Evolutionary conservation across 2,888 invertebrate genomes (phyloP).

Genomic region (Meandrusa payeni): DNA sequence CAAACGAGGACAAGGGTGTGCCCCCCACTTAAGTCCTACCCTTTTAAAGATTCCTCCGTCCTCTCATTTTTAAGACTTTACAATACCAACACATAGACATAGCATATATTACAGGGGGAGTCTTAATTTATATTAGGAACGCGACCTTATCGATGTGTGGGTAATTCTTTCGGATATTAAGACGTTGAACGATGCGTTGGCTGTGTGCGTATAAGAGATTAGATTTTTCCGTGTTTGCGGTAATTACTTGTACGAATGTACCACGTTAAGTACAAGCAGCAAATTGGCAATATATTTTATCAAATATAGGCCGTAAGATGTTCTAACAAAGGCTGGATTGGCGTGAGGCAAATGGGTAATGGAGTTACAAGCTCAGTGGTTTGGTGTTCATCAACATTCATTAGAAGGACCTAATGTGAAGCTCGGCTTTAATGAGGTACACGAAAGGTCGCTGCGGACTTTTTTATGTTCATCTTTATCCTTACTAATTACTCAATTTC

Average conservation of each 20-base stretch:
- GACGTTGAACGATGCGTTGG: conserved; percentile 26
- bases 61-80: conserved; percentile 80
- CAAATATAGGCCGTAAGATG: conserved; percentile 15
- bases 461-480: conserved; percentile 19
- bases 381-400: conserved; percentile 31
- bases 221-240: conserved; percentile 74
- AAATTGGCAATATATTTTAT: conserved; percentile 8
- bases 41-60: conserved; percentile 79
- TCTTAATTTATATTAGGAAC: conserved; percentile 63
- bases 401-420: conserved; percentile 43
- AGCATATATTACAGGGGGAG: conserved; percentile 52
- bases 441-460: conserved; percentile 30
- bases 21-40: conserved; percentile 75
- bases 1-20: conserved; percentile 47
- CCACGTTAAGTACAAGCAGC: conserved; percentile 16
- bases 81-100: conserved; percentile 72
- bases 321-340: conserved; percentile 15
- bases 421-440: conserved; percentile 53
- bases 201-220: conserved; percentile 56
- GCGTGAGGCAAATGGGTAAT: conserved; percentile 12
- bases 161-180: conserved; percentile 42
- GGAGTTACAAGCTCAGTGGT: conserved; percentile 15
- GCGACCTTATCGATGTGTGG: conserved; percentile 39
- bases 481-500: conserved; percentile 23
- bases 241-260: conserved; percentile 57